Evolutionary conservation across 2,888 invertebrate genomes (phyloP).

Genomic region (Trileptium ribeirensis): DNA sequence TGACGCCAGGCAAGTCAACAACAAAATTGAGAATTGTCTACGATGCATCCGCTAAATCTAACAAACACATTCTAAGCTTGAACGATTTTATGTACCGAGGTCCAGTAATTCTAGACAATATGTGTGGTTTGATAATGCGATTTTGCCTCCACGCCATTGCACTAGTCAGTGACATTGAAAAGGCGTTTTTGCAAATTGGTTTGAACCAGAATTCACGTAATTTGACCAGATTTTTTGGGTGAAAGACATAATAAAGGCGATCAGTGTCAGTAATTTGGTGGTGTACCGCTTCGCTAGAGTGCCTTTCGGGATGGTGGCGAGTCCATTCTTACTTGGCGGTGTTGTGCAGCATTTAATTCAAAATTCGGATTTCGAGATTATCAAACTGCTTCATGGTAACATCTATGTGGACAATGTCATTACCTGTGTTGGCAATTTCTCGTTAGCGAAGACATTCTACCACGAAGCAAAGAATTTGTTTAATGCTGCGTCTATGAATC

Average conservation of each 20-base stretch:
- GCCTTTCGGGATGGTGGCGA: conserved; percentile 28
- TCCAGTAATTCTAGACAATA: conserved; percentile 27
- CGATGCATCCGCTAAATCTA: conserved; percentile 20
- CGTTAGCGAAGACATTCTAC: neutral
- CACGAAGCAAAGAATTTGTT: neutral
- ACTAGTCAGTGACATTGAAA: conserved; percentile 22
- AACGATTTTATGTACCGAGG: conserved; percentile 32
- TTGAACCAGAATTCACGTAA: conserved; percentile 24
- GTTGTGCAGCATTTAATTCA: conserved; percentile 27
- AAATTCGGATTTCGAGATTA: neutral
- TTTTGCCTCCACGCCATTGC: neutral
- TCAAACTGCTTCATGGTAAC: neutral
- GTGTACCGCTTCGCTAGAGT: conserved; percentile 28
- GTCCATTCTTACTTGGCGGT: conserved; percentile 32
- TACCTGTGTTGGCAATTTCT: neutral
- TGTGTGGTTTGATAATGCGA: conserved; percentile 25
- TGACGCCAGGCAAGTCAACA: conserved; percentile 25
- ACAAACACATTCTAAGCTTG: neutral
- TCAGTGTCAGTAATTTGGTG: conserved; percentile 16
- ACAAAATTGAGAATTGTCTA: conserved; percentile 40
- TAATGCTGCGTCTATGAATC: neutral
- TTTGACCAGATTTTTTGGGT: conserved; percentile 32
- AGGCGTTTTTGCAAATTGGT: conserved; percentile 18
- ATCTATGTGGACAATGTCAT: conserved; percentile 4
- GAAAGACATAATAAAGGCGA: conserved; percentile 4